Percentiles rank a stretch among this genome's conserved stretches.
These are phyloP conservation scores for Limnodromus scolopaceus DNA, from an alignment of 2,797 vertebrate genomes.

Conservation along the genomic window DNA sequence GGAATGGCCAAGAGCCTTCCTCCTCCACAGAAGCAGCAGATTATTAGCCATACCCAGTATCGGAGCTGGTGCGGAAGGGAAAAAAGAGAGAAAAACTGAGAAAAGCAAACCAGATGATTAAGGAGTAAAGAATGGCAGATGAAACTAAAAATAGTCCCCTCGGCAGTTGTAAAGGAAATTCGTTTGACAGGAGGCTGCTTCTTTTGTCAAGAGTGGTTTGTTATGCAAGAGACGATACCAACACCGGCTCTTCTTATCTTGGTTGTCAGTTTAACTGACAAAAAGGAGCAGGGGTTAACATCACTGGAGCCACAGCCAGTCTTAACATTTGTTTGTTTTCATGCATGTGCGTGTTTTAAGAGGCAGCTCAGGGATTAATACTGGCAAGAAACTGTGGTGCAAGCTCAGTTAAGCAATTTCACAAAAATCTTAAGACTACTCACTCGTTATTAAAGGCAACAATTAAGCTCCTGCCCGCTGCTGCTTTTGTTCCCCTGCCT, in stretches of 20 bases:
- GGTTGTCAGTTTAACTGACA: slow-evolving; percentile 78
- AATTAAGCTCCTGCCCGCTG: background rate
- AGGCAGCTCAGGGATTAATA: slow-evolving; percentile 21
- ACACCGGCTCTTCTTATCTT: slow-evolving; percentile 70
- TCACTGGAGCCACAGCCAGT: slow-evolving; percentile 18
- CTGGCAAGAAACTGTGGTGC: background rate
- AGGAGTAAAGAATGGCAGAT: slow-evolving; percentile 53
- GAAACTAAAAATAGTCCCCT: slow-evolving; percentile 72
- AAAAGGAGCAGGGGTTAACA: slow-evolving; percentile 57
- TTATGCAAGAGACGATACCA: slow-evolving; percentile 74
- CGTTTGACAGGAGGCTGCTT: slow-evolving; percentile 69
- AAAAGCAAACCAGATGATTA: background rate
- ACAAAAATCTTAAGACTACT: background rate
- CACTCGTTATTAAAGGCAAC: background rate
- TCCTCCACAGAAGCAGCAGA: background rate
- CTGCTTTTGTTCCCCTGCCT: background rate
- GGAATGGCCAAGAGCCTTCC: background rate
- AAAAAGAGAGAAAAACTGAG: background rate
- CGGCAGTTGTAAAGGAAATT: slow-evolving; percentile 75
- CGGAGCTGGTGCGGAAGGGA: background rate
- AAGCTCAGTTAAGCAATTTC: slow-evolving; percentile 42
- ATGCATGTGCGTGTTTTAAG: slow-evolving; percentile 5
- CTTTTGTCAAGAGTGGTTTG: slow-evolving; percentile 73
- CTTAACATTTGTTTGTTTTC: slow-evolving; percentile 41
- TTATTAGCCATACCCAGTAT: background rate